These are phyloP conservation scores for Catharus ustulatus DNA, from an alignment of 2,797 vertebrate genomes.

Conservation along the genomic window DNA sequence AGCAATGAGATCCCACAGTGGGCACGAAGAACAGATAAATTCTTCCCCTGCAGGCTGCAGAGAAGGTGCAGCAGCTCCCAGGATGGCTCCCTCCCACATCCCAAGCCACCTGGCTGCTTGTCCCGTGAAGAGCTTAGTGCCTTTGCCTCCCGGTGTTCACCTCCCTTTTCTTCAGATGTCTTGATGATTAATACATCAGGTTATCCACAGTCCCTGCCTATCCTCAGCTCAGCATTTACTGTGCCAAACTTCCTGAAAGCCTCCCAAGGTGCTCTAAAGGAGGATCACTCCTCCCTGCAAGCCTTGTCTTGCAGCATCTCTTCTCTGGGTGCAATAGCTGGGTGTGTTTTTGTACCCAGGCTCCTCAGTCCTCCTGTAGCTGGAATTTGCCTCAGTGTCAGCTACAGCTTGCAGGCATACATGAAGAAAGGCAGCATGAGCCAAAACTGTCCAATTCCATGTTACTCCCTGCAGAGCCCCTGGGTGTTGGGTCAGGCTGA, in stretches of 20 bases:
- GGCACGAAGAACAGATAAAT: background rate
- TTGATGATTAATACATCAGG: background rate
- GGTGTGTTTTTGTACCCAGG: background rate
- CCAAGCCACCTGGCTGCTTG: background rate
- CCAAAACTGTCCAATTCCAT: background rate
- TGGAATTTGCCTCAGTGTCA: background rate
- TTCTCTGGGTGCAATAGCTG: background rate
- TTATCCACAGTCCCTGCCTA: background rate
- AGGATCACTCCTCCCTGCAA: conserved; percentile 23
- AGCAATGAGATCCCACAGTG: background rate
- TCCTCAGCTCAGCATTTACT: background rate
- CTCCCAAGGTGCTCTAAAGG: conserved; percentile 13
- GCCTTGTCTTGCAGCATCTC: conserved; percentile 49
- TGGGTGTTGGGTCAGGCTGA: background rate
- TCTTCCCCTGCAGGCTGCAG: background rate
- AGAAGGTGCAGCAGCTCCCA: background rate
- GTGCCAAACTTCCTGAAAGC: background rate
- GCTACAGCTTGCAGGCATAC: background rate
- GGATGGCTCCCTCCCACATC: background rate
- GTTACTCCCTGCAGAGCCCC: background rate
- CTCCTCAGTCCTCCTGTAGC: background rate
- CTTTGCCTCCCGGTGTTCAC: background rate
- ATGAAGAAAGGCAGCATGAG: background rate
- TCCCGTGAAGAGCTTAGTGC: background rate
- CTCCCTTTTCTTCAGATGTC: background rate